Conservation (phyloP, 2,888 invertebrate genomes). For the Carpatolechia fugitivella region DNA sequence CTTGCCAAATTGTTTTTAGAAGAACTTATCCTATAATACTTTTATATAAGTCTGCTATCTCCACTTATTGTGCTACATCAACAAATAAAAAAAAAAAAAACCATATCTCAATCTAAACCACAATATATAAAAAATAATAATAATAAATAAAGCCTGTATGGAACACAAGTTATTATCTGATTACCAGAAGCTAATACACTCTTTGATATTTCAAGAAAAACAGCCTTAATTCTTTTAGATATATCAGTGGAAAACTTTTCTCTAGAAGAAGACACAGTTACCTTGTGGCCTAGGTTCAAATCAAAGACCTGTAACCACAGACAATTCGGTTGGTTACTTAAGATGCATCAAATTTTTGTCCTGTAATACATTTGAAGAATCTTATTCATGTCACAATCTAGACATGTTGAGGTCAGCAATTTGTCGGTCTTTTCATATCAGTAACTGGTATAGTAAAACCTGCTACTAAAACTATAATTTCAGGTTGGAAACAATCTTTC, state of each 20-base stretch:
- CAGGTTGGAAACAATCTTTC: conserved; percentile 8
- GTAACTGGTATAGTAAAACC: conserved; percentile 5
- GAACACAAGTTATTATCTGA: conserved; percentile 17
- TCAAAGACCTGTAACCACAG: too few relatives aligned
- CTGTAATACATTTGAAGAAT: neutral
- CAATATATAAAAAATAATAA: neutral
- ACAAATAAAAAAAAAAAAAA: neutral
- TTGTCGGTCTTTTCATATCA: neutral
- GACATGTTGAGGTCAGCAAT: neutral
- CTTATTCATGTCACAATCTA: neutral
- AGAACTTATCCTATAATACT: neutral
- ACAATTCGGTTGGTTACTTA: too few relatives aligned
- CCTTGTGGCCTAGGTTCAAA: neutral
- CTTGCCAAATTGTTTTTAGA: neutral
- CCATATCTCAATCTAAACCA: conserved; percentile 11
- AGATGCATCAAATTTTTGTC: too few relatives aligned
- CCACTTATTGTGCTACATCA: conserved; percentile 6
- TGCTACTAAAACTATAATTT: conserved; percentile 5
- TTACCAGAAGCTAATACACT: conserved; percentile 5
- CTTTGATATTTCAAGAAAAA: neutral
- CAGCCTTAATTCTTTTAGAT: neutral
- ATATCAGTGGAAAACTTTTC: neutral
- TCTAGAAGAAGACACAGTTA: neutral
- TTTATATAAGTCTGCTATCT: conserved; percentile 8
- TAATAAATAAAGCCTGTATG: conserved; percentile 11